Evolutionary conservation across 2,888 invertebrate genomes (phyloP).

Genomic region (Physocephala rufipes): DNA sequence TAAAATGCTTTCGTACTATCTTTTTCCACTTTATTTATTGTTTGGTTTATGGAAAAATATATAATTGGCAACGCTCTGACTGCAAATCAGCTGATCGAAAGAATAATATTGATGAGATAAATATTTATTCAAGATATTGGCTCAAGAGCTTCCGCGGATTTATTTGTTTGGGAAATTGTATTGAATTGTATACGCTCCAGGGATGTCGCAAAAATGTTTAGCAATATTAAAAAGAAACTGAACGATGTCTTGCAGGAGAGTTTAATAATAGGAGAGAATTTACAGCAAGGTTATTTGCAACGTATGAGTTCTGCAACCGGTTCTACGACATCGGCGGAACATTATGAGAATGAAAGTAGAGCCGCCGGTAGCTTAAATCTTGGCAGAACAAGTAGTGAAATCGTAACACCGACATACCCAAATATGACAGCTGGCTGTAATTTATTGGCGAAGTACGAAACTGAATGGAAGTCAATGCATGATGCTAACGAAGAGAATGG

Average conservation of each 20-base stretch:
- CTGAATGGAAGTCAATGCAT: constrained; percentile 74
- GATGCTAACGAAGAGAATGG: constrained; percentile 73
- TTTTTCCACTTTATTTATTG: too few relatives aligned
- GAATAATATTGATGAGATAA: not conserved
- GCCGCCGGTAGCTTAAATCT: not conserved
- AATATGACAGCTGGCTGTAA: constrained; percentile 72
- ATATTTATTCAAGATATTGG: not conserved
- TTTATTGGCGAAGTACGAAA: constrained; percentile 72
- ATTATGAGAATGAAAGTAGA: constrained; percentile 6
- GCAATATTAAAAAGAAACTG: constrained; percentile 66
- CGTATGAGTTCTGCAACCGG: constrained; percentile 44
- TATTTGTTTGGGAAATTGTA: not conserved
- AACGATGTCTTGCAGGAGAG: constrained; percentile 67
- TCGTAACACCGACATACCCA: constrained; percentile 56
- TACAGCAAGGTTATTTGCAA: constrained; percentile 59
- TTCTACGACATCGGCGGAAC: constrained; percentile 28
- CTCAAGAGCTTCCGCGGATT: not conserved
- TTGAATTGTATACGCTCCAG: not conserved
- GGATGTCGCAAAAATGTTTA: constrained; percentile 61
- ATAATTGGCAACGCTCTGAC: not conserved
- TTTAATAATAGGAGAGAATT: constrained; percentile 60
- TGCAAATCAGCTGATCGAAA: not conserved
- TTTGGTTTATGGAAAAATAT: not conserved
- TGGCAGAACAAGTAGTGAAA: constrained; percentile 27
- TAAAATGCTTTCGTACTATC: too few relatives aligned